Conservation (phyloP, 1,140 invertebrate genomes). For the Polypedilum pembai region DNA sequence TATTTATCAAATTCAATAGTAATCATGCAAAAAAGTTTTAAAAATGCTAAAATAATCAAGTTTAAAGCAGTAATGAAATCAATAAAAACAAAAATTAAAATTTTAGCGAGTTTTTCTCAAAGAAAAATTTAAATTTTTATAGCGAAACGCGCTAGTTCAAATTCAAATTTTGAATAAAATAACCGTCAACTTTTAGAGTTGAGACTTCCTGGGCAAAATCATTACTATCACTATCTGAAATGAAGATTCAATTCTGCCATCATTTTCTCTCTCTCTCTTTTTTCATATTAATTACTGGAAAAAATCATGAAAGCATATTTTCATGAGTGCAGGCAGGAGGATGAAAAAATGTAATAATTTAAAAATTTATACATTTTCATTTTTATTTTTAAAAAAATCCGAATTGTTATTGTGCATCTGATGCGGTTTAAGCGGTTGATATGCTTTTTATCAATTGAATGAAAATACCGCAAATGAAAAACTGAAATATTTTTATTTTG, state of each 20-base stretch:
- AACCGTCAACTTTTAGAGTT: too few relatives aligned
- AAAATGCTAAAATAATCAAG: too few relatives aligned
- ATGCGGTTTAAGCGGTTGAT: slow-evolving; percentile 18
- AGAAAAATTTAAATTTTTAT: too few relatives aligned
- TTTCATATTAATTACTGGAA: slow-evolving; percentile 13
- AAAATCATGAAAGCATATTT: slow-evolving; percentile 19
- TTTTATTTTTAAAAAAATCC: not conserved
- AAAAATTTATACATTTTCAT: not conserved
- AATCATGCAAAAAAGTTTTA: too few relatives aligned
- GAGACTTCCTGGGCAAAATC: too few relatives aligned
- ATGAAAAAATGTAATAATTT: slow-evolving; percentile 8
- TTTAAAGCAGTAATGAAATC: too few relatives aligned
- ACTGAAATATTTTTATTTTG: not conserved
- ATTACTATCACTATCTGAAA: not conserved
- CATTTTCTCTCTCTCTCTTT: not conserved
- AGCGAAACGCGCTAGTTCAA: too few relatives aligned
- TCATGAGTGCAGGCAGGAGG: not conserved
- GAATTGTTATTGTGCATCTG: slow-evolving; percentile 24
- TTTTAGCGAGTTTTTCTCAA: too few relatives aligned
- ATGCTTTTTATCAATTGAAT: slow-evolving; percentile 19
- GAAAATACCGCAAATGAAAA: slow-evolving; percentile 7
- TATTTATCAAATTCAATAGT: too few relatives aligned
- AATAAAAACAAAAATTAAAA: not conserved
- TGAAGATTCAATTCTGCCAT: not conserved
- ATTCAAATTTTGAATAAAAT: too few relatives aligned